Evolutionary conservation across 2,113 vertebrate species (phyloP).

Genomic region (Indicator maculatus): DNA sequence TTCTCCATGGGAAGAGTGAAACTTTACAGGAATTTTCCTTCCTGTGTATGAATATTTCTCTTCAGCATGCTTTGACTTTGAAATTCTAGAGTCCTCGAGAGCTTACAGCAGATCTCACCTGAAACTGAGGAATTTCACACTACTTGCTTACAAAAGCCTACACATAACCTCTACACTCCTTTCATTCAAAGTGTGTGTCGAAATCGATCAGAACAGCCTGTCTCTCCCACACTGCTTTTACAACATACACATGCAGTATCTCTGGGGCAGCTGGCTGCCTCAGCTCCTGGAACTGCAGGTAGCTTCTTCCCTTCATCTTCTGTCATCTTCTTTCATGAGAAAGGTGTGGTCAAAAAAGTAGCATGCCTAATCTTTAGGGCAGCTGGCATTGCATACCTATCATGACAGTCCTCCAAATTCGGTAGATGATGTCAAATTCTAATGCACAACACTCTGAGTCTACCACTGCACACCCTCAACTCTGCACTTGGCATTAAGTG

Average conservation of each 20-base stretch:
- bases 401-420: not conserved
- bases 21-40: conserved; percentile 34
- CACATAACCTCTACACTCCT: not conserved
- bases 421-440: not conserved
- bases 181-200: not conserved
- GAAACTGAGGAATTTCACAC: conserved; percentile 48
- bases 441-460: not conserved
- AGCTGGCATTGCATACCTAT: not conserved
- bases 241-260: not conserved
- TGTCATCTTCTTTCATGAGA: not conserved
- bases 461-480: not conserved
- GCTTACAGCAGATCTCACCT: conserved; percentile 27
- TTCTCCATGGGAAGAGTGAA: not conserved
- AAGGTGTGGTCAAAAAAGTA: not conserved
- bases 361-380: not conserved
- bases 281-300: not conserved
- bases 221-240: not conserved
- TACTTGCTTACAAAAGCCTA: conserved; percentile 7
- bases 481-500: not conserved
- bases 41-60: not conserved
- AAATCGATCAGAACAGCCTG: not conserved
- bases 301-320: not conserved
- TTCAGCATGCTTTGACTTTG: conserved; percentile 7
- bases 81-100: conserved; percentile 34
- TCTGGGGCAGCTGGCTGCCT: not conserved